These are phyloP conservation scores for Eleutherodactylus coqui DNA, from an alignment of 2,797 vertebrate species.

Conservation along the genomic window DNA sequence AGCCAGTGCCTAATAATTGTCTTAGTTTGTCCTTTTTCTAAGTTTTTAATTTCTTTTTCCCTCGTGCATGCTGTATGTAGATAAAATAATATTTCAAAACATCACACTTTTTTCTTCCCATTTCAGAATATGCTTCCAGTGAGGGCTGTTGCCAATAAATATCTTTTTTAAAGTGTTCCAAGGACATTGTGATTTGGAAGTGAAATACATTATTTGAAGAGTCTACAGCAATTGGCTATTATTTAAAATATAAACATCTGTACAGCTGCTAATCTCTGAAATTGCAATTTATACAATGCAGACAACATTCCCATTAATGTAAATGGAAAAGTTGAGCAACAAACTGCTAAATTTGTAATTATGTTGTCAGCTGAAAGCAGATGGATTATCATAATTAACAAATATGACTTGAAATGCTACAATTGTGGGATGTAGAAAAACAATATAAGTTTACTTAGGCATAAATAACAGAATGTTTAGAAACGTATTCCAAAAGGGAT, in stretches of 20 bases:
- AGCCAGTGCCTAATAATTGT: not conserved
- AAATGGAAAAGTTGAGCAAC: conserved; percentile 57
- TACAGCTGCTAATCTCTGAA: conserved; percentile 55
- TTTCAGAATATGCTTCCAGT: conserved; percentile 55
- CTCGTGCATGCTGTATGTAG: not conserved
- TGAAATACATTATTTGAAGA: conserved; percentile 16
- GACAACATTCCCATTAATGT: conserved; percentile 46
- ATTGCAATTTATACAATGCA: conserved; percentile 52
- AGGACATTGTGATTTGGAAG: conserved; percentile 28
- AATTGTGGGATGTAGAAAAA: conserved; percentile 36
- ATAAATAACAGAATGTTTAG: conserved; percentile 48
- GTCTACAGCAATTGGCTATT: conserved; percentile 39
- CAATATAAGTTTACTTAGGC: conserved; percentile 32
- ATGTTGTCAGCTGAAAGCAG: conserved; percentile 59
- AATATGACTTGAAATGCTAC: conserved; percentile 52
- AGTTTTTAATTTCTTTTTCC: not conserved
- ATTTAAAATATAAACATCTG: conserved; percentile 49
- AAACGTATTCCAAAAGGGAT: conserved; percentile 23
- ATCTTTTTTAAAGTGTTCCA: conserved; percentile 8
- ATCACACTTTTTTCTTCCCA: not conserved
- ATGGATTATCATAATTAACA: conserved; percentile 59
- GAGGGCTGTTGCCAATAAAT: conserved; percentile 23
- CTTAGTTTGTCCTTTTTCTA: not conserved
- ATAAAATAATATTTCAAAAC: conserved; percentile 44
- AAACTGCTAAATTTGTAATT: conserved; percentile 55